Evolutionary conservation across 2,113 vertebrate species (phyloP).

Genomic region (Abramis brama): DNA sequence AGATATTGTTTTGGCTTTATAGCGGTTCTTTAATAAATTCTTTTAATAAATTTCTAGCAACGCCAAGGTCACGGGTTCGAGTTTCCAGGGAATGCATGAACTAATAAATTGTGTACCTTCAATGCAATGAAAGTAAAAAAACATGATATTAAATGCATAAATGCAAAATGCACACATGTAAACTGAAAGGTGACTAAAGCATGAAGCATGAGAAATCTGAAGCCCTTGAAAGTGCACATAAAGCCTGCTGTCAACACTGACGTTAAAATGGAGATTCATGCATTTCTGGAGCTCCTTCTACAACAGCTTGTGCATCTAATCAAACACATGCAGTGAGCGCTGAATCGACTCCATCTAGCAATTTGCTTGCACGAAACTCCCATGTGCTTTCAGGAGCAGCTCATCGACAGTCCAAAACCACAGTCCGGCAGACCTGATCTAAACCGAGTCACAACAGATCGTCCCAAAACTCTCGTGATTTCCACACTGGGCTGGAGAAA

Average conservation of each 20-base stretch:
- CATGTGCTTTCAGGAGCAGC: not conserved
- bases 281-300: not conserved
- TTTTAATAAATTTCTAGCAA: too few species aligned
- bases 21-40: too few species aligned
- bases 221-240: not conserved
- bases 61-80: too few species aligned
- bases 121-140: too few species aligned
- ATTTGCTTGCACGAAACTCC: not conserved
- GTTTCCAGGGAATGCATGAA: too few species aligned
- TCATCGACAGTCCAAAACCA: constrained; percentile 4
- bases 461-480: constrained; percentile 61
- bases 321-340: not conserved
- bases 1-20: too few species aligned
- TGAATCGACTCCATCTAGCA: not conserved
- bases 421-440: constrained; percentile 53
- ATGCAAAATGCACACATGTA: too few species aligned
- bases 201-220: not conserved
- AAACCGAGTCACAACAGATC: constrained; percentile 64
- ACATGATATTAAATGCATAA: too few species aligned
- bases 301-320: not conserved
- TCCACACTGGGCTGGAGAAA: constrained; percentile 58
- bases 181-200: too few species aligned
- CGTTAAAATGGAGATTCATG: not conserved
- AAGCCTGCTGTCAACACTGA: not conserved
- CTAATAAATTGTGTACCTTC: too few species aligned